Base-by-base conservation (phyloP, 2,888 invertebrate species). In the Xylota sylvarum region DNA sequence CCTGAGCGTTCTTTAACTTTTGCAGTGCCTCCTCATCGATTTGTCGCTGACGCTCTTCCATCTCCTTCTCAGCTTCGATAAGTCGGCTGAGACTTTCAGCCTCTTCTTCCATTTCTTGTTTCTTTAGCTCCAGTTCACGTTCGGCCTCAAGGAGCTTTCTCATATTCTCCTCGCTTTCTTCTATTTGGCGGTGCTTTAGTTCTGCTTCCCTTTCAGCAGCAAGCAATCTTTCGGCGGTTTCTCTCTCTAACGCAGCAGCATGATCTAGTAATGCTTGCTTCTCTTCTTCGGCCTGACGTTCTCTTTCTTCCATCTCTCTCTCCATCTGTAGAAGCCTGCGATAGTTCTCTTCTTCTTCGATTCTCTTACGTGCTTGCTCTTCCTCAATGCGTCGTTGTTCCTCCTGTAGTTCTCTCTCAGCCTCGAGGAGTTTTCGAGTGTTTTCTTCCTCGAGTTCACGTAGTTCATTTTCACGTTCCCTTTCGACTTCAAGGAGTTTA, bases 61-160 rank as follows among this genome's bases (percentile, higher is more conserved):
- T 92, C 88, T 92, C 90, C 76, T 90, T 90, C 73, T 92, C 92
- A 17, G 92, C 92, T 78, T 92, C 87, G 37, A 87, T 69, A 6
- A 83, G 83, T 30, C 48, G 17, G 9, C 73, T 78, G 17, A 87
- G 69, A 40, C 70, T 87, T 5, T 64, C 83, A 0, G 78, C 83
- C 17, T 87, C 87, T 56, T 79, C 83, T 58, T 87, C 87, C 87
- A 83, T 78, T 67, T 79, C 83, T 55, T 48, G 77, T 12, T 83
- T 83, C 30, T 48, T 83, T 7, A 74, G 23, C 10, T 83, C 83
- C 0, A 83, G 52, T 32, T 83, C 69, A n/a, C 74, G 74, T 74
- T 87, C 87, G 19, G 79, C 67, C 48, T 73, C 62, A 4, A 87
- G 78, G 4, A 87, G 78, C 2, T 65, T 78, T 35, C 73, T 43